These are phyloP conservation scores for Erebia ligea DNA, from an alignment of 2,888 invertebrate species.

Conservation along the genomic window DNA sequence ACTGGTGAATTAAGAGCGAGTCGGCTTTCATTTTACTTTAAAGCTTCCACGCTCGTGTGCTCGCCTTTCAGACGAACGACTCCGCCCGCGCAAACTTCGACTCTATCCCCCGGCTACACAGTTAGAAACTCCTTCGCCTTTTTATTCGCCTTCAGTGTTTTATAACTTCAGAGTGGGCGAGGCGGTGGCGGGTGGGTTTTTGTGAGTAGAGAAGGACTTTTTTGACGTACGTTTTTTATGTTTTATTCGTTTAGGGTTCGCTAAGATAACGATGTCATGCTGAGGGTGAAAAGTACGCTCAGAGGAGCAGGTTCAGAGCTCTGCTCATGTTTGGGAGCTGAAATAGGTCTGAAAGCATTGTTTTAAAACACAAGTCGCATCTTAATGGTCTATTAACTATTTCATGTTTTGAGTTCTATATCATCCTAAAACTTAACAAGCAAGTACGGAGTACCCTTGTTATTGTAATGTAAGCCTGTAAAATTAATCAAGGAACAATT, in stretches of 20 bases:
- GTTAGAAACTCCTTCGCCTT: slow-evolving; percentile 57
- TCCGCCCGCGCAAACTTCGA: slow-evolving; percentile 57
- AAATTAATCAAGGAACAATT: slow-evolving; percentile 22
- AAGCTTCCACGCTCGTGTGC: slow-evolving; percentile 82
- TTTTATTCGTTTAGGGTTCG: slow-evolving; percentile 80
- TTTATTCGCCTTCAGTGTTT: slow-evolving; percentile 69
- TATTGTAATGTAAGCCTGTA: slow-evolving; percentile 5
- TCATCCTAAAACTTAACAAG: neutral
- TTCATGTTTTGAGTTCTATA: neutral
- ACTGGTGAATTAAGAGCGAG: slow-evolving; percentile 82
- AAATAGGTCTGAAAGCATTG: neutral
- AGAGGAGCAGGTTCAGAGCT: slow-evolving; percentile 56
- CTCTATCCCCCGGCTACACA: slow-evolving; percentile 65
- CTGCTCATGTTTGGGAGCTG: slow-evolving; percentile 11
- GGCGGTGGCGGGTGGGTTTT: slow-evolving; percentile 76
- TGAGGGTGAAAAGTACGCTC: slow-evolving; percentile 67
- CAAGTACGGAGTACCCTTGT: too few species aligned
- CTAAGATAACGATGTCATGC: slow-evolving; percentile 80
- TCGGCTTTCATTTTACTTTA: slow-evolving; percentile 82
- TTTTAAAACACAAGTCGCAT: neutral
- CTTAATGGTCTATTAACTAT: neutral
- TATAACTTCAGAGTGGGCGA: slow-evolving; percentile 77
- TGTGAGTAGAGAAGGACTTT: slow-evolving; percentile 81
- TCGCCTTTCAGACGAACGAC: slow-evolving; percentile 72
- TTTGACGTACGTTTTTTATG: slow-evolving; percentile 83